These are phyloP conservation scores for Acanthiza pusilla DNA, from an alignment of 2,797 vertebrate species.

Conservation along the genomic window DNA sequence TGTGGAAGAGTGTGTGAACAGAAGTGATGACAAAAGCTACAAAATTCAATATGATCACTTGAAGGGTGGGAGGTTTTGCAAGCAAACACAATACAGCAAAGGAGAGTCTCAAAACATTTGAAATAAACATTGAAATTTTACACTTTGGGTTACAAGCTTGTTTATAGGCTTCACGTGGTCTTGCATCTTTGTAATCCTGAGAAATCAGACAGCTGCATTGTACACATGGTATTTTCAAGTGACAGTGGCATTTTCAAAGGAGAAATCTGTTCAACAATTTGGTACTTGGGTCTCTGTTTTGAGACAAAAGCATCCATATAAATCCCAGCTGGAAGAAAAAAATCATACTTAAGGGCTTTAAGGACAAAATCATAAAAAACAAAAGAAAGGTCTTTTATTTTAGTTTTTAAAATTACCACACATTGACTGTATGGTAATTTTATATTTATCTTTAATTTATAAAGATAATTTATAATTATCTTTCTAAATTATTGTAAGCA, in stretches of 20 bases:
- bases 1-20: background rate
- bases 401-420: background rate
- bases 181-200: conserved; percentile 2
- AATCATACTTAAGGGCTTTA: background rate
- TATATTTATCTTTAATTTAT: too few relatives aligned
- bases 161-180: conserved; percentile 10
- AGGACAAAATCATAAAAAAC: background rate
- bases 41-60: conserved; percentile 9
- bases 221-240: conserved; percentile 39
- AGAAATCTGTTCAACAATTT: conserved; percentile 26
- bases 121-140: conserved; percentile 39
- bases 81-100: conserved; percentile 20
- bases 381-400: background rate
- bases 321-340: background rate
- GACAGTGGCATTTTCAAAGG: conserved; percentile 28
- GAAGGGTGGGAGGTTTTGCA: background rate
- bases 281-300: background rate
- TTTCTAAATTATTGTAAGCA: background rate
- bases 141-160: background rate
- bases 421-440: background rate
- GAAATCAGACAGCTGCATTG: conserved; percentile 25
- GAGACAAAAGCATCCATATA: background rate
- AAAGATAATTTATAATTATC: background rate
- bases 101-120: conserved; percentile 19
- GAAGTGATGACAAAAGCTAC: conserved; percentile 49